Conservation (phyloP, 2,113 vertebrate species). For the Zeus faber region DNA sequence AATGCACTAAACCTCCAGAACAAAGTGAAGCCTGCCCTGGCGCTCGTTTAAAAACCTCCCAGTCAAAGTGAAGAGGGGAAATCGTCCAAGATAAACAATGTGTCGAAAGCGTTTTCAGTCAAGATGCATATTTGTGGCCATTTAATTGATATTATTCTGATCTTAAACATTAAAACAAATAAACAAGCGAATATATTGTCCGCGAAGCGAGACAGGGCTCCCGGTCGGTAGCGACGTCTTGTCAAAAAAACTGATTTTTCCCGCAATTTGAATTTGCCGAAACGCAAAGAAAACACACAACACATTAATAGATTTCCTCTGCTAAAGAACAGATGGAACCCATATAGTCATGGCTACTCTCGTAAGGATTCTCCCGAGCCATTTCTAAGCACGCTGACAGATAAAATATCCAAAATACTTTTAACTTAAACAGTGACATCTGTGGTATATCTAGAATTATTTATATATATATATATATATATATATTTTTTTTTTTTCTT, state of each 20-base stretch:
- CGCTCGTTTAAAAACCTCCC: constrained; percentile 34
- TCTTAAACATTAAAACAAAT: constrained; percentile 34
- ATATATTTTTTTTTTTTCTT: too few relatives aligned
- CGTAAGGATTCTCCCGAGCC: constrained; percentile 16
- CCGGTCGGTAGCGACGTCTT: constrained; percentile 5
- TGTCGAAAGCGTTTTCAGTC: constrained; percentile 54
- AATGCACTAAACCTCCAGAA: constrained; percentile 33
- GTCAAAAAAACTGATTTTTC: constrained; percentile 41
- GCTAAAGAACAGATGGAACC: constrained; percentile 37
- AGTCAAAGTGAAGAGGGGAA: constrained; percentile 60
- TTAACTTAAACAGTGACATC: constrained; percentile 28
- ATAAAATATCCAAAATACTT: constrained; percentile 25
- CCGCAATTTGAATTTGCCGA: constrained; percentile 33
- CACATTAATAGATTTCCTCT: constrained; percentile 42
- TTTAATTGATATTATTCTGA: constrained; percentile 46
- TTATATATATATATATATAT: too few relatives aligned
- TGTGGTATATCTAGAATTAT: constrained; percentile 36
- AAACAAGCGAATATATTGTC: constrained; percentile 7
- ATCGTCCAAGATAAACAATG: constrained; percentile 53
- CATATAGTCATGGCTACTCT: constrained; percentile 16
- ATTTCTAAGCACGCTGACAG: constrained; percentile 34
- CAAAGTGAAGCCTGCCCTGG: constrained; percentile 44
- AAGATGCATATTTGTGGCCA: constrained; percentile 56
- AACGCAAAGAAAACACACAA: constrained; percentile 30
- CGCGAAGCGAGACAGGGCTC: constrained; percentile 5